These are phyloP conservation scores for Mactromeris polynyma DNA, from an alignment of 2,888 invertebrate genomes.

Conservation along the genomic window DNA sequence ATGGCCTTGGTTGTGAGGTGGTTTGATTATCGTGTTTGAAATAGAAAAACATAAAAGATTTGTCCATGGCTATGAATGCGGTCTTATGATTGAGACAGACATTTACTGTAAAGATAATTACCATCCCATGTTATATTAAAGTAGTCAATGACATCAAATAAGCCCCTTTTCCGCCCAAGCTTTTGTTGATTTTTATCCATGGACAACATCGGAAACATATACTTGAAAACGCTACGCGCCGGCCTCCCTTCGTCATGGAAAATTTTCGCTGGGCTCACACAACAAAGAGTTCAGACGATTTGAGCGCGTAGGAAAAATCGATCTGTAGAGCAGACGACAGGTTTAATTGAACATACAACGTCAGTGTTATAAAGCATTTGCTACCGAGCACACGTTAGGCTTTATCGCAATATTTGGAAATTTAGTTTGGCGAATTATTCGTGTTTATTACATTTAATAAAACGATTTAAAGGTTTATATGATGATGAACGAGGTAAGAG, in stretches of 20 bases:
- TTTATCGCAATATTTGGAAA: background rate
- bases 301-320: slow-evolving; percentile 3
- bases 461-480: background rate
- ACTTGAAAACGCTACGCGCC: background rate
- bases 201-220: background rate
- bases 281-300: background rate
- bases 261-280: background rate
- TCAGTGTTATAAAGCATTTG: background rate
- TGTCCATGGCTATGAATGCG: no score
- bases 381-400: background rate
- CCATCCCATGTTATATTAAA: background rate
- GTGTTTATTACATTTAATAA: background rate
- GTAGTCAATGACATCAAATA: background rate
- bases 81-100: no score
- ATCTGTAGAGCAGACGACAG: background rate
- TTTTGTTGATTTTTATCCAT: background rate
- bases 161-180: background rate
- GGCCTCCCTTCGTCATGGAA: slow-evolving; percentile 4
- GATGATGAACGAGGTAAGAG: background rate
- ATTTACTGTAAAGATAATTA: no score
- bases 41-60: no score
- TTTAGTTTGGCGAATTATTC: background rate
- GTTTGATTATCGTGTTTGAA: no score
- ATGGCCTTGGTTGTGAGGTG: no score
- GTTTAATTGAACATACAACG: background rate